Evolutionary conservation across 2,888 invertebrate species (phyloP).

Genomic region (Acrocyrtus sp.): DNA sequence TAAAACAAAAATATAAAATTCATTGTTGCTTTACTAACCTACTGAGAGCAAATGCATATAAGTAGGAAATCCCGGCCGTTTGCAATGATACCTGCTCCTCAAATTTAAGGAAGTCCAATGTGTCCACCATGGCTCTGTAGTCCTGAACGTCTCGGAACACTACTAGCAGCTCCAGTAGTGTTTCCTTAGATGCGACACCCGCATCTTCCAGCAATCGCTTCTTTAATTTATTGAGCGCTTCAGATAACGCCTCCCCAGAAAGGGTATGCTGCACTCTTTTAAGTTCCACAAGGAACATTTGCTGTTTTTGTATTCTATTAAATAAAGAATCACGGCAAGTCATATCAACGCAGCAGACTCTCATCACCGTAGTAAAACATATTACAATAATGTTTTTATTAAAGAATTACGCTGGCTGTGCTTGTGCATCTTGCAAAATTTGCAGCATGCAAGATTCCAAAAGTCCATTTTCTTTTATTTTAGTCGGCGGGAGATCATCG

Average conservation of each 20-base stretch:
- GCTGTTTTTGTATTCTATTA: slow-evolving; percentile 91
- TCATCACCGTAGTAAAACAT: no score
- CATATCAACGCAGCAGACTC: no score
- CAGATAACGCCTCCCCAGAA: slow-evolving; percentile 82
- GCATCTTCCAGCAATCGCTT: slow-evolving; percentile 96
- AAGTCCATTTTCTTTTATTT: slow-evolving; percentile 87
- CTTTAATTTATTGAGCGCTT: slow-evolving; percentile 88
- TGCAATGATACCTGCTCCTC: slow-evolving; percentile 87
- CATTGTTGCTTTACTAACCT: slow-evolving; percentile 68
- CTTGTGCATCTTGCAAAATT: slow-evolving; percentile 93
- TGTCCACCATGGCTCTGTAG: slow-evolving; percentile 98
- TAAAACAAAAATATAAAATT: background rate
- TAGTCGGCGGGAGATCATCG: no score
- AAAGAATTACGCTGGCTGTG: slow-evolving; percentile 87
- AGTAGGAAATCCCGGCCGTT: slow-evolving; percentile 90
- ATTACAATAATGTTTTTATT: no score
- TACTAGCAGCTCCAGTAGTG: slow-evolving; percentile 83
- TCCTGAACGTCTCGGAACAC: slow-evolving; percentile 70
- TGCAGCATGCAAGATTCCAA: slow-evolving; percentile 75
- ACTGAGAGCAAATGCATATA: slow-evolving; percentile 97
- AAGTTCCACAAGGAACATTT: slow-evolving; percentile 94
- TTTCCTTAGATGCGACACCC: slow-evolving; percentile 94
- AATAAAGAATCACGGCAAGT: no score
- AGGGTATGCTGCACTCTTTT: slow-evolving; percentile 90
- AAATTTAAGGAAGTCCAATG: slow-evolving; percentile 75